Evolutionary conservation across 2,113 vertebrate species (phyloP).

Genomic region (Etheostoma spectabile): DNA sequence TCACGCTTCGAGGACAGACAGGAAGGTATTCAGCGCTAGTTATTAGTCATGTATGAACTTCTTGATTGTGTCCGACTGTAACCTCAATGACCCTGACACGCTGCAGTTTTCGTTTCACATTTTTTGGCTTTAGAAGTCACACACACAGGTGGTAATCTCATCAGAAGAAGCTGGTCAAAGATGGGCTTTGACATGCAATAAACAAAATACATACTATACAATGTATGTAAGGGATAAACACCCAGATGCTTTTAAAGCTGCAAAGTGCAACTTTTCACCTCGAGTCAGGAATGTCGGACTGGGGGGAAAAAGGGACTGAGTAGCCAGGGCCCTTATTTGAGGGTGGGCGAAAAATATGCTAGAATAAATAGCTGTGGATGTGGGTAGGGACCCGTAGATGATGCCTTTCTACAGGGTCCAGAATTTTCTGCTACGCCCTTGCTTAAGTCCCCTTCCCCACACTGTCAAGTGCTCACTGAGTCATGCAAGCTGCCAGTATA

Average conservation of each 20-base stretch:
- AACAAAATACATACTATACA: background rate
- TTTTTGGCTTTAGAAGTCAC: conserved; percentile 1
- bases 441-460: background rate
- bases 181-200: background rate
- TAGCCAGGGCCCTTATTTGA: no score
- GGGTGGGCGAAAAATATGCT: no score
- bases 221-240: background rate
- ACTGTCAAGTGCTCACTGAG: background rate
- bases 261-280: background rate
- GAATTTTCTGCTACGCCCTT: no score
- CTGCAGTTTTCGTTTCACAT: conserved; percentile 6
- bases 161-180: background rate
- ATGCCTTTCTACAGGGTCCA: no score
- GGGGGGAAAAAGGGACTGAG: no score
- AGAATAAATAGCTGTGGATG: no score
- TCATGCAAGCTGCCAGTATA: background rate
- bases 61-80: background rate
- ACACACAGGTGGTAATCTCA: background rate
- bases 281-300: background rate
- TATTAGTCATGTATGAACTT: conserved; percentile 23
- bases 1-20: conserved; percentile 27
- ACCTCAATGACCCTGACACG: background rate
- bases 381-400: no score
- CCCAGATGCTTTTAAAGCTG: background rate
- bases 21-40: conserved; percentile 16